These are phyloP conservation scores for Polydrusus tereticollis DNA, from an alignment of 2,888 invertebrate genomes.

Conservation along the genomic window DNA sequence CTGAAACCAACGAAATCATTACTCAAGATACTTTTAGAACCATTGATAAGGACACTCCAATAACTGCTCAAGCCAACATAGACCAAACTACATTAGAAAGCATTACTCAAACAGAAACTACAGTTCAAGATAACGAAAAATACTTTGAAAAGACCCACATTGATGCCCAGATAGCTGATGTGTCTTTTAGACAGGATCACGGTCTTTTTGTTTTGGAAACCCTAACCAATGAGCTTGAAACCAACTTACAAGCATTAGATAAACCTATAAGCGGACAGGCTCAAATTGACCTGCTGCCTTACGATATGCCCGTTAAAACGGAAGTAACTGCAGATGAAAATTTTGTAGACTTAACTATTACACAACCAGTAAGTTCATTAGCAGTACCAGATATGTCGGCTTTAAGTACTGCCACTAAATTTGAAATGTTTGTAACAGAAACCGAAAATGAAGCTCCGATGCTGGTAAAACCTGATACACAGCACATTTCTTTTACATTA, in stretches of 20 bases:
- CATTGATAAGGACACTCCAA: conserved; percentile 57
- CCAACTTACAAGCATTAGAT: conserved; percentile 60
- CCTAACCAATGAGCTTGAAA: conserved; percentile 68
- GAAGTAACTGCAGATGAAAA: conserved; percentile 67
- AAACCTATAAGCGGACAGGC: conserved; percentile 64
- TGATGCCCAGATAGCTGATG: conserved; percentile 64
- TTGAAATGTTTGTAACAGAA: conserved; percentile 67
- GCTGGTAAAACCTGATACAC: conserved; percentile 61
- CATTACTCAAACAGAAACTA: conserved; percentile 65
- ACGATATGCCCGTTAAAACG: conserved; percentile 68
- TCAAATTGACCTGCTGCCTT: conserved; percentile 62
- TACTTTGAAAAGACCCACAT: conserved; percentile 64
- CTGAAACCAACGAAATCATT: conserved; percentile 65
- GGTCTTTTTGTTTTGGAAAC: conserved; percentile 69
- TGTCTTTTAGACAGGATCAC: conserved; percentile 65
- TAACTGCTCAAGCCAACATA: conserved; percentile 65
- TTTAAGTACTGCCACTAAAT: conserved; percentile 65
- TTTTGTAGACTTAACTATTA: conserved; percentile 62
- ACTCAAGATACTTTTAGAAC: conserved; percentile 60
- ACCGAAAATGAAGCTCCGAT: conserved; percentile 62
- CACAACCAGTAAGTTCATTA: conserved; percentile 59
- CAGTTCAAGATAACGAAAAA: conserved; percentile 65
- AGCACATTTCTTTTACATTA: conserved; percentile 65
- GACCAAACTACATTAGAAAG: conserved; percentile 68
- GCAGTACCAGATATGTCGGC: conserved; percentile 63